Evolutionary conservation across 1,140 invertebrate species (phyloP).

Genomic region (Drosophila hydei): DNA sequence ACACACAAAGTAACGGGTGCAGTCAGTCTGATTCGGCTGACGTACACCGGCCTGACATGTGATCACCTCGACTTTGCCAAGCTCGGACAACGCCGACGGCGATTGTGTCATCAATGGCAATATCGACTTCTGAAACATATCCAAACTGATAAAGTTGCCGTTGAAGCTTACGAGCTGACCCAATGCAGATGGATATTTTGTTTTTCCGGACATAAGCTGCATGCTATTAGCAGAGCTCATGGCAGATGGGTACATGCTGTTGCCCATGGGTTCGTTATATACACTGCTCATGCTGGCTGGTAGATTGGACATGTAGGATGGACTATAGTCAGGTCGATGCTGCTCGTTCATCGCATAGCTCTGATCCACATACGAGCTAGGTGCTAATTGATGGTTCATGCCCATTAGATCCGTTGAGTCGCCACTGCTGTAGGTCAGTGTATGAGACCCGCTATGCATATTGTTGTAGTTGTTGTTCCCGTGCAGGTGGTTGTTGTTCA

Average conservation of each 20-base stretch:
- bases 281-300: constrained; percentile 60
- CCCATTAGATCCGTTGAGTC: constrained; percentile 27
- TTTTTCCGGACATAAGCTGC: constrained; percentile 15
- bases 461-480: constrained; percentile 36
- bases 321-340: constrained; percentile 21
- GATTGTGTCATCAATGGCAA: constrained; percentile 68
- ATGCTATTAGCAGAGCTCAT: constrained; percentile 4
- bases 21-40: constrained; percentile 84
- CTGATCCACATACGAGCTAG: constrained; percentile 68
- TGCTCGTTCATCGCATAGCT: constrained; percentile 35
- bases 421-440: constrained; percentile 75
- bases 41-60: constrained; percentile 84
- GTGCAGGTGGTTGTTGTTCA: constrained; percentile 10
- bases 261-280: constrained; percentile 61
- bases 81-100: constrained; percentile 27
- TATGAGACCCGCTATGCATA: constrained; percentile 48
- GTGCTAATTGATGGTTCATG: constrained; percentile 76
- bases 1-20: constrained; percentile 85
- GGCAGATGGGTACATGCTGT: constrained; percentile 53
- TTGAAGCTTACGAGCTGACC: constrained; percentile 75
- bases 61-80: constrained; percentile 82
- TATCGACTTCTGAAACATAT: constrained; percentile 78
- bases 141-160: constrained; percentile 77
- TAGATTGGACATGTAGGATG: constrained; percentile 40
- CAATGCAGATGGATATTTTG: constrained; percentile 27